Base-by-base conservation (phyloP, 1,140 invertebrate genomes). In the Magallana gigas region DNA sequence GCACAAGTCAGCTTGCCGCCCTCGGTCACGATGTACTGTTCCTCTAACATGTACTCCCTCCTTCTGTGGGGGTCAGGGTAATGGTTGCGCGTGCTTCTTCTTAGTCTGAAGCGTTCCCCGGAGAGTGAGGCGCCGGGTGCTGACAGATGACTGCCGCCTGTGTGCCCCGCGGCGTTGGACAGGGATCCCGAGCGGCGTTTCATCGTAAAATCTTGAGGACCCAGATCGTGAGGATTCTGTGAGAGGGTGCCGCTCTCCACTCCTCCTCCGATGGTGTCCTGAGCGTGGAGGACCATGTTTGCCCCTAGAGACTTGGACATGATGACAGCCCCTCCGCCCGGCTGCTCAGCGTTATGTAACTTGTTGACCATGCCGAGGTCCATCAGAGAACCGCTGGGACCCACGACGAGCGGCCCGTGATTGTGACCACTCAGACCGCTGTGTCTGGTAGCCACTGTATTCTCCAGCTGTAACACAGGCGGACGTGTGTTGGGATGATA, bases 261-360 rank as follows among this genome's bases (percentile, higher is more conserved):
- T 5, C 23, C 68, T 8, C 68, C 68, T 29, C 68, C 68, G 14
- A 76, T 29, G 9, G 23, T 76, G 68, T 76, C 68, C 68, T 76
- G 18, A 12, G 68, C 68, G 36, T 76, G 68, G 23, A 76, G 9
- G 23, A 76, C 68, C 23, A 76, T 11, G 68, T 76, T 76, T 36
- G 68, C 68, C 36, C 68, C 68, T 29, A 76, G 23, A 76, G 68
- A 76, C 36, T 76, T 76, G 36, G 68, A 76, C 68, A 76, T 76
- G 12, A 76, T 76, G 11, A 76, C 68, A 76, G 68, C 18, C 11
- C 68, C 68, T 11, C 68, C 36, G 6, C 68, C 68, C 23, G 23
- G 68, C 14, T 14, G 0, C 11, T 76, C 68, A 2, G 36, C 68
- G 23, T 12, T 76, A 5, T 76, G 68, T 9, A 76, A 12, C 9